A percentile compares a stretch with the other conserved stretches of the same genome.
Evolutionary conservation across 2,888 invertebrate genomes (phyloP).

Genomic region (Erebia palarica): DNA sequence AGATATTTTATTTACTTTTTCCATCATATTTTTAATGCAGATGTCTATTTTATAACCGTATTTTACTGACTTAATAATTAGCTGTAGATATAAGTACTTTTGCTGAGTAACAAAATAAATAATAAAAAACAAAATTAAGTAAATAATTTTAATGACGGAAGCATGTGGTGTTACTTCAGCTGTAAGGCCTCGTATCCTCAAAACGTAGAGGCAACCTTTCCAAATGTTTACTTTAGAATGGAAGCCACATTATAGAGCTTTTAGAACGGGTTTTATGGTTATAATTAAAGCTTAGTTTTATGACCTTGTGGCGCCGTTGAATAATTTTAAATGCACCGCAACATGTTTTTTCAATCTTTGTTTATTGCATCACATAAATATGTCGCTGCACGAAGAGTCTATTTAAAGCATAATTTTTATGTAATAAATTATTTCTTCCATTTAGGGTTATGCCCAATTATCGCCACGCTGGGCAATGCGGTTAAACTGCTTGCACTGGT

Average conservation of each 20-base stretch:
- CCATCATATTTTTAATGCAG: too few relatives aligned
- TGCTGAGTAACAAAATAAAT: too few relatives aligned
- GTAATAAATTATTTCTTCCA: too few relatives aligned
- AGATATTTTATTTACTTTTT: too few relatives aligned
- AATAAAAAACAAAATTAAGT: too few relatives aligned
- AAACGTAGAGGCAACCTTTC: constrained; percentile 6
- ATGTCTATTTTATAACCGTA: too few relatives aligned
- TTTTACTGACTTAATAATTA: too few relatives aligned
- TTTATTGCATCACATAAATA: constrained; percentile 33
- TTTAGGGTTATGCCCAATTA: too few relatives aligned
- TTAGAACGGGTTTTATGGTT: constrained; percentile 29
- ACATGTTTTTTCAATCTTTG: constrained; percentile 23
- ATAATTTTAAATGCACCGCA: constrained; percentile 34
- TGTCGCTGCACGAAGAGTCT: constrained; percentile 14
- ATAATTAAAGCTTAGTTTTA: constrained; percentile 36
- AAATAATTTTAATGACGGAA: not conserved
- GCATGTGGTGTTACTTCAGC: not conserved
- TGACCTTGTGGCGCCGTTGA: constrained; percentile 31
- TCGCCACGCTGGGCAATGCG: too few relatives aligned
- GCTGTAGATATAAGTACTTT: too few relatives aligned
- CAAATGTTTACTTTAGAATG: constrained; percentile 31
- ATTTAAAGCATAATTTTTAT: constrained; percentile 3
- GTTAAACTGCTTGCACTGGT: too few relatives aligned
- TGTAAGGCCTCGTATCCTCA: not conserved
- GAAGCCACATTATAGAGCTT: constrained; percentile 29